Evolutionary conservation across 2,888 invertebrate species (phyloP), one percentile per base, ranked within the genome.

Genomic region (Spodoptera littoralis): DNA sequence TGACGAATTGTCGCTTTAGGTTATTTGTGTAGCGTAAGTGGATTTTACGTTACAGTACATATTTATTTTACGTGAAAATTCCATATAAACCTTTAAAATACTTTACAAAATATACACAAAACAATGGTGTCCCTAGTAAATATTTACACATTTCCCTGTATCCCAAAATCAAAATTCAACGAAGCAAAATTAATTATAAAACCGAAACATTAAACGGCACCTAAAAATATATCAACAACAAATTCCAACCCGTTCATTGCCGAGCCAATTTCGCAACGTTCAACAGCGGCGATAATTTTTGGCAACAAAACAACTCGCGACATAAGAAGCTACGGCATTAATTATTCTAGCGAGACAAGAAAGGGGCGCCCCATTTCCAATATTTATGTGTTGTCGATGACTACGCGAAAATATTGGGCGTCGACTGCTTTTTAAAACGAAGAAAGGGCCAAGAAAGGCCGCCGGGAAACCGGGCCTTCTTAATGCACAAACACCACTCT

Each of bases 341-440:
- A 94, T 94, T 94, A 94, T 93, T 91, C 92, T 85, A 78, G 84
- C 89, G 86, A 94, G 92, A 93, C 93, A 93, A 94, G 94, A 93
- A 94, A 93, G 91, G 92, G 92, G 91, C 89, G 90, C 92, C 90
- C 93, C 92, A 93, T 92, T 94, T 92, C 92, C 94, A 92, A 94
- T 95, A 95, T 95, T 95, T 95, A 95, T 95, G 95, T 94, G 93
- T 94, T 94, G 93, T 89, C 94, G 92, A 94, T 95, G 95, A 95
- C 95, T 92, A 83, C 84, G 92, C 94, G 88, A 91, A 94, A 94
- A 93, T 92, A 92, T 90, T 90, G 89, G 90, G 90, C 90, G 90
- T 92, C 90, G 93, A 92, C 93, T 92, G 93, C 94, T 95, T 95
- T 95, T 95, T 95, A 94, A 92, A 92, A 91, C 89, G 92, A 92